A percentile compares a stretch with the other conserved stretches of the same genome.
Conservation (phyloP, 2,797 vertebrate species). For the Kryptolebias ocellatus region DNA sequence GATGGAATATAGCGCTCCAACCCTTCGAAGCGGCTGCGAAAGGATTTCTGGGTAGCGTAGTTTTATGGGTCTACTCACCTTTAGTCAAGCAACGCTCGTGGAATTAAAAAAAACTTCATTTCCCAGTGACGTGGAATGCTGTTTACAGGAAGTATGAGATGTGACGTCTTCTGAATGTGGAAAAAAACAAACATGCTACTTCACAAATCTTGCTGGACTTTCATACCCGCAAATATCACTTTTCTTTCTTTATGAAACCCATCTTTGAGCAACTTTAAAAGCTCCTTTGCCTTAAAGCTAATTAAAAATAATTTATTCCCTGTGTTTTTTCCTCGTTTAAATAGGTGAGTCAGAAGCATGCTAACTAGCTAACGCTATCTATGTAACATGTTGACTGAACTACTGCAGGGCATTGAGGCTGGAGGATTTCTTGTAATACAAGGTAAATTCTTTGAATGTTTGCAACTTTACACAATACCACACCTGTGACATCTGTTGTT, state of each 20-base stretch:
- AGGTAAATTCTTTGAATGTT: conserved; percentile 63
- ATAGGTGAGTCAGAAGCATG: conserved; percentile 22
- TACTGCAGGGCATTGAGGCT: conserved; percentile 73
- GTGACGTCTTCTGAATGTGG: conserved; percentile 34
- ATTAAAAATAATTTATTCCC: not conserved
- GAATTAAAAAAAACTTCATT: conserved; percentile 45
- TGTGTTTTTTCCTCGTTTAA: not conserved
- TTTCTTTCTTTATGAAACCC: not conserved
- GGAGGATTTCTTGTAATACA: conserved; percentile 79
- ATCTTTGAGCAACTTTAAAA: not conserved
- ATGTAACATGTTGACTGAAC: conserved; percentile 76
- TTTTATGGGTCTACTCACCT: not conserved
- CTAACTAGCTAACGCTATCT: conserved; percentile 53
- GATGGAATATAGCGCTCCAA: conserved; percentile 10
- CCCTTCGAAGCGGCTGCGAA: conserved; percentile 64
- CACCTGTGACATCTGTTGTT: not conserved
- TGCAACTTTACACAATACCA: not conserved
- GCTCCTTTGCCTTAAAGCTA: not conserved
- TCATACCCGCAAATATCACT: not conserved
- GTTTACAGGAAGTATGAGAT: conserved; percentile 26
- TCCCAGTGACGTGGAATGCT: conserved; percentile 6
- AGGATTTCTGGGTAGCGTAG: conserved; percentile 68
- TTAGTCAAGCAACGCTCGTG: fast-evolving
- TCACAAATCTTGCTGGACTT: conserved; percentile 14
- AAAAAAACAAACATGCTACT: conserved; percentile 23